Evolutionary conservation across 2,888 invertebrate species (phyloP).

Genomic region (Drosophila merina): DNA sequence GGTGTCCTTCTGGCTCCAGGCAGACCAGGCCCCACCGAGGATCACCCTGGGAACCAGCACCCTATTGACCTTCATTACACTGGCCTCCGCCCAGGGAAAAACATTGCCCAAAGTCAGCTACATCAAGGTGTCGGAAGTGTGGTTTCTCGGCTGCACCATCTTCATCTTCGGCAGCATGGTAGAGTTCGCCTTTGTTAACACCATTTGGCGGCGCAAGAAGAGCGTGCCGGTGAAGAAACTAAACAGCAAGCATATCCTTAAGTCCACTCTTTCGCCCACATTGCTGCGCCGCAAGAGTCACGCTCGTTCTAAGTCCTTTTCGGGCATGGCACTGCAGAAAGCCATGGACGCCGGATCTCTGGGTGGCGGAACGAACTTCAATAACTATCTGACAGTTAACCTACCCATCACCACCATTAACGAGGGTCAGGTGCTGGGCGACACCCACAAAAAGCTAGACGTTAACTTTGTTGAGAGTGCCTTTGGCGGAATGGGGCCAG

Average conservation of each 20-base stretch:
- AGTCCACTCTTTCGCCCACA: constrained; percentile 92
- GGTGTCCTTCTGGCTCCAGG: constrained; percentile 95
- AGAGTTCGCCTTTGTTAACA: constrained; percentile 95
- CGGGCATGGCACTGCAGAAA: constrained; percentile 53
- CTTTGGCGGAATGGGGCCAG: constrained; percentile 12
- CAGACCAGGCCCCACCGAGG: constrained; percentile 92
- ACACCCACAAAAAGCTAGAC: constrained; percentile 64
- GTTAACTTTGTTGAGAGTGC: constrained; percentile 66
- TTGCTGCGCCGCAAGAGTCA: constrained; percentile 90
- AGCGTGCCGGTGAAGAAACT: constrained; percentile 83
- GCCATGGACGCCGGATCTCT: constrained; percentile 83
- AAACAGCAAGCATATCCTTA: constrained; percentile 92
- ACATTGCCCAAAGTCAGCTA: constrained; percentile 95
- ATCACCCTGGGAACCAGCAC: constrained; percentile 93
- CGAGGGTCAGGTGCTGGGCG: constrained; percentile 60
- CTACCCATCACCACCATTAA: constrained; percentile 72
- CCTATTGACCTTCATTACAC: constrained; percentile 93
- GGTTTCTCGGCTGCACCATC: constrained; percentile 93
- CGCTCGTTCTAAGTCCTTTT: constrained; percentile 88
- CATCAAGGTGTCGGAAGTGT: constrained; percentile 95
- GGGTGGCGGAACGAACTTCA: constrained; percentile 86
- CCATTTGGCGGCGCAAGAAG: constrained; percentile 92
- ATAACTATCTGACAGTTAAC: constrained; percentile 91
- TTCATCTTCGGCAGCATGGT: constrained; percentile 94
- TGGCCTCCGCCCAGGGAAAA: constrained; percentile 93